A percentile compares a stretch with the other conserved stretches of the same genome.
These are phyloP conservation scores for Netelia melanura DNA, from an alignment of 2,888 invertebrate genomes.

Conservation along the genomic window DNA sequence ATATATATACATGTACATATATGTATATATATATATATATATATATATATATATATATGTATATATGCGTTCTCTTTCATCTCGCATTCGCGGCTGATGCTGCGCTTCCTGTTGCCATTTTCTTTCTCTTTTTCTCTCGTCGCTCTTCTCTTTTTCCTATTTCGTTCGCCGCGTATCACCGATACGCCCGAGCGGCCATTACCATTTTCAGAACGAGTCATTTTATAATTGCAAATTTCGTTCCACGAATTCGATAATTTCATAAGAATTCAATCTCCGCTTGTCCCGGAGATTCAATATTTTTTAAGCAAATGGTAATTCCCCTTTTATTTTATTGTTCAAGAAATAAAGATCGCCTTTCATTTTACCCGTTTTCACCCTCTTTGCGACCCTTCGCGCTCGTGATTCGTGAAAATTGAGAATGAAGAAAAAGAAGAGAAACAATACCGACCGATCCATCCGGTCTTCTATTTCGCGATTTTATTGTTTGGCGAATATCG, in stretches of 20 bases:
- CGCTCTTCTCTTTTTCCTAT: background rate
- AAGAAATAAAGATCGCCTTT: background rate
- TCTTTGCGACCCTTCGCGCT: no score
- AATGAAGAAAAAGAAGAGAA: conserved; percentile 14
- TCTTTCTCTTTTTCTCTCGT: background rate
- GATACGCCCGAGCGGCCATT: no score
- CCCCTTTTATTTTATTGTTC: background rate
- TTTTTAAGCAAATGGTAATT: background rate
- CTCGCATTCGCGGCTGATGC: background rate
- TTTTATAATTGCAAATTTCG: no score
- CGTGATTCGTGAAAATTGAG: background rate
- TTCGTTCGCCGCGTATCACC: background rate
- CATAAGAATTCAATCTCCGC: background rate
- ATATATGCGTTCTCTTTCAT: background rate
- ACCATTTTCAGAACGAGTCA: no score
- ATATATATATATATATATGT: background rate
- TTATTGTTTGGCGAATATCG: conserved; percentile 70
- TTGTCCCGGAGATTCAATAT: background rate
- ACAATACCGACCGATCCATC: conserved; percentile 57
- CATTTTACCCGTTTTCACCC: background rate
- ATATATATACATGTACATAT: background rate
- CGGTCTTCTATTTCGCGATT: conserved; percentile 68
- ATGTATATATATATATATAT: background rate
- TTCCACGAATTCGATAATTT: background rate
- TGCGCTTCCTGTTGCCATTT: background rate